Base-by-base conservation (phyloP, 1,140 invertebrate genomes). In the Sarcophaga bullata region DNA sequence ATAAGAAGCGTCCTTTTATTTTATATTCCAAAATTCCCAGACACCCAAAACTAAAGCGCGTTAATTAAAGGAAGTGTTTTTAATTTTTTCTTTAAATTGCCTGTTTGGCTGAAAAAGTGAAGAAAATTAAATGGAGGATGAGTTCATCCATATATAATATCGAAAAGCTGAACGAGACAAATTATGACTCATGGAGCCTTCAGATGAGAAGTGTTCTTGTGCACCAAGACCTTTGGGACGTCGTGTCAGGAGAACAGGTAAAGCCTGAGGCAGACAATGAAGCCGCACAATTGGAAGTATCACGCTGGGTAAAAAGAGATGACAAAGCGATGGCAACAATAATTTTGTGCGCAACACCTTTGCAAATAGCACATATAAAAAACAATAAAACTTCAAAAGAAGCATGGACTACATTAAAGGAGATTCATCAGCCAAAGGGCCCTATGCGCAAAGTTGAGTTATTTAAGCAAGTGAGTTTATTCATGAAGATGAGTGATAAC, bases 271-370 rank as follows among this genome's bases (percentile, higher is more conserved):
- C 73, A 7, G 54, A n/a, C 17, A n/a, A n/a, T n/a, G n/a, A n/a
- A n/a, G n/a, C n/a, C n/a, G n/a, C n/a, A n/a, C n/a, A n/a, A n/a
- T n/a, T n/a, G n/a, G n/a, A n/a, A n/a, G n/a, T n/a, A n/a, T n/a
- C n/a, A n/a, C n/a, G n/a, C n/a, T n/a, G n/a, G n/a, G 73, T 7
- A 11, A 54, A 80, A 13, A 73, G 76, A 62, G n/a, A 17, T 49
- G 80, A 62, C n/a, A 81, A 84, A 58, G 76, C 83, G 46, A 54
- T 81, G 13, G 83, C 83, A 10, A 81, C 73, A 58, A 81, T 84
- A 17, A 48, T 48, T 11, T 37, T 84, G 17, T 48, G 68, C 68
- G 62, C 81, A 8, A 82, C 82, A 78, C 78, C 83, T 15, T 73
- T 68, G 8, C 81, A 82, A 58, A 37, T 84, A 37, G 68, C 11